Base-by-base conservation (phyloP, 2,113 vertebrate genomes). In the Alethe diademata region DNA sequence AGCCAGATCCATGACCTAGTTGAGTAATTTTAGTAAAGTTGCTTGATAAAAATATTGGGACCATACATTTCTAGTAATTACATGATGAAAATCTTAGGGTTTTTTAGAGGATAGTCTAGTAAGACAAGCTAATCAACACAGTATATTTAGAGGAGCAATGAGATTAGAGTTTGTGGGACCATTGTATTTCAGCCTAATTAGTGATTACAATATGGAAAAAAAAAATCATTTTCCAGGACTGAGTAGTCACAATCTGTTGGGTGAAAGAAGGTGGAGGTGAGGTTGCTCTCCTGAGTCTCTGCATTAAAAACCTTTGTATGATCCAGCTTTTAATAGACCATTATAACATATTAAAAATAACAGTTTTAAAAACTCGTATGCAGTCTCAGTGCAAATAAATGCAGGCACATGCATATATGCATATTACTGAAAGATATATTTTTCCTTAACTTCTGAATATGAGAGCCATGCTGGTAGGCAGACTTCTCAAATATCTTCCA, bases 401-500 rank as follows among this genome's bases (percentile, higher is more conserved):
- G 47, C 58, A 83, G 40, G 53, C 24, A 13, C 17, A n/a, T 8
- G 23, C 54, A 69, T 64, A 74, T 8, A 43, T 7, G 24, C 25
- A 16, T 73, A 67, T 72, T 87, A 80, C 12, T 65, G 73, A 78
- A 89, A 92, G 13, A 57, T 42, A 29, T 1, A 60, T 86, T 93
- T 92, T 89, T 75, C 73, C 66, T 85, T 72, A 74, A 81, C 60
- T 60, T 95, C 40, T 95, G 69, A 84, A 61, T 51, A 70, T 15
- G 61, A 95, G 45, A 78, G 70, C 81, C 66, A 76, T 60, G 65
- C 69, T 92, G 83, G 73, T 86, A 91, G 83, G 61, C 56, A 81
- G 76, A 81, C 73, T 81, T 93, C 91, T 93, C 90, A 93, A 96
- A 86, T 71, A 25, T 78, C 83, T 86, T 86, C 83, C 36, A 65